phyloP scores from a whole-genome alignment of 2,113 vertebrate genomes.

The Callocephalon fimbriatum region DNA sequence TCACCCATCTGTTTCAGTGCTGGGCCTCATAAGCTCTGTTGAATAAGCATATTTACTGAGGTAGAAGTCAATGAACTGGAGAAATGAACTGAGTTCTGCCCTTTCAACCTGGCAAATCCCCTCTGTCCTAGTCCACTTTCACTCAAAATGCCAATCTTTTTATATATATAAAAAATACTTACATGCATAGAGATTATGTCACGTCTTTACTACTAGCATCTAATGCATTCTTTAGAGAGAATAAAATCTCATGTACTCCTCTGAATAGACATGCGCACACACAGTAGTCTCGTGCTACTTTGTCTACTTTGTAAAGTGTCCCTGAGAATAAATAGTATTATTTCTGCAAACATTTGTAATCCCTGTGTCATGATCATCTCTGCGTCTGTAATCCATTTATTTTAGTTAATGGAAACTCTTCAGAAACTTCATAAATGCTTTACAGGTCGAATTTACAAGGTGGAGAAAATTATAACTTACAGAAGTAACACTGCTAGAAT shows the following conservation, averaged over 20 bases:
- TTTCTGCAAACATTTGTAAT: background rate
- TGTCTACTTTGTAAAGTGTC: background rate
- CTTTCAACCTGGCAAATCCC: background rate
- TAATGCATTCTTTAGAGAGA: background rate
- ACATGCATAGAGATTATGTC: background rate
- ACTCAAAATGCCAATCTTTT: background rate
- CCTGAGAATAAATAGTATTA: background rate
- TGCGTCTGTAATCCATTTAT: background rate
- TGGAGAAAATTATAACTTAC: background rate
- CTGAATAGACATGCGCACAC: background rate
- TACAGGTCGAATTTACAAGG: background rate
- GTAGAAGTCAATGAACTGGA: background rate
- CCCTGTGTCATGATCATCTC: background rate
- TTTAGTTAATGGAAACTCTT: background rate
- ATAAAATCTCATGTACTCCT: background rate
- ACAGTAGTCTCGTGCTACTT: background rate
- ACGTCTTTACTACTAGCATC: background rate
- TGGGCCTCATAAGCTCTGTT: constrained; percentile 1
- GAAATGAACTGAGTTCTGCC: background rate
- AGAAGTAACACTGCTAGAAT: background rate
- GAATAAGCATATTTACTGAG: constrained; percentile 51
- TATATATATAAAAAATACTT: background rate
- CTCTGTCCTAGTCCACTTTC: background rate
- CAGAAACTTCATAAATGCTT: background rate
- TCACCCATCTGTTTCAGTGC: constrained; percentile 19